Evolutionary conservation across 2,888 invertebrate genomes (phyloP).

Genomic region (Galerucella pusilla): DNA sequence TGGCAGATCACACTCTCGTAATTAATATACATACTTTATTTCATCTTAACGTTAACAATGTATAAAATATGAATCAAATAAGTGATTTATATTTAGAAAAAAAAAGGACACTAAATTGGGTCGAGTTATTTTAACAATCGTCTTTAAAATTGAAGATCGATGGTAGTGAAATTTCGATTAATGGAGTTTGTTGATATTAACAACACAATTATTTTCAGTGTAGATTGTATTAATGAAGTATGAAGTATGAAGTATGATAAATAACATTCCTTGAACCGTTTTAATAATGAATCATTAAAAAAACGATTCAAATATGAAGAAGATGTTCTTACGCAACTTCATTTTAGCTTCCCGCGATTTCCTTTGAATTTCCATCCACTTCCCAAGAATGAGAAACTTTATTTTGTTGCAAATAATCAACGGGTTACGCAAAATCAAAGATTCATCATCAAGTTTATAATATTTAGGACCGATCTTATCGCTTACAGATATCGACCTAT

Average conservation of each 20-base stretch:
- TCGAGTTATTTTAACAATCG: too few relatives aligned
- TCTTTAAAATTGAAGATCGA: too few relatives aligned
- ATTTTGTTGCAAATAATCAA: neutral
- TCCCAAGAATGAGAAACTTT: neutral
- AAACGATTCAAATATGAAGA: conserved; percentile 6
- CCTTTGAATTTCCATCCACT: neutral
- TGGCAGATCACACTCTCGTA: conserved; percentile 30
- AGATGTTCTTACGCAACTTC: neutral
- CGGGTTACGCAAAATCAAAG: neutral
- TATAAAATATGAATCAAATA: neutral
- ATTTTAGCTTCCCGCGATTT: conserved; percentile 7
- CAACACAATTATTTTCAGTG: too few relatives aligned
- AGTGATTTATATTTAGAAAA: neutral
- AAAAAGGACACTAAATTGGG: too few relatives aligned
- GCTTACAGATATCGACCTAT: too few relatives aligned
- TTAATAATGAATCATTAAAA: conserved; percentile 15
- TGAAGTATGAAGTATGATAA: neutral
- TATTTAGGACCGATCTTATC: too few relatives aligned
- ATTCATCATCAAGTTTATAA: neutral
- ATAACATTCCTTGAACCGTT: conserved; percentile 5
- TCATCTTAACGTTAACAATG: neutral
- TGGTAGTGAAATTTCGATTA: neutral
- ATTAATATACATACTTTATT: conserved; percentile 17
- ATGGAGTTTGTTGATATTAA: too few relatives aligned
- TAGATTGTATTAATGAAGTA: too few relatives aligned